A percentile compares a stretch with the other conserved stretches of the same genome.
Conservation (phyloP, 2,888 invertebrate species). For the Geophilus truncorum region DNA sequence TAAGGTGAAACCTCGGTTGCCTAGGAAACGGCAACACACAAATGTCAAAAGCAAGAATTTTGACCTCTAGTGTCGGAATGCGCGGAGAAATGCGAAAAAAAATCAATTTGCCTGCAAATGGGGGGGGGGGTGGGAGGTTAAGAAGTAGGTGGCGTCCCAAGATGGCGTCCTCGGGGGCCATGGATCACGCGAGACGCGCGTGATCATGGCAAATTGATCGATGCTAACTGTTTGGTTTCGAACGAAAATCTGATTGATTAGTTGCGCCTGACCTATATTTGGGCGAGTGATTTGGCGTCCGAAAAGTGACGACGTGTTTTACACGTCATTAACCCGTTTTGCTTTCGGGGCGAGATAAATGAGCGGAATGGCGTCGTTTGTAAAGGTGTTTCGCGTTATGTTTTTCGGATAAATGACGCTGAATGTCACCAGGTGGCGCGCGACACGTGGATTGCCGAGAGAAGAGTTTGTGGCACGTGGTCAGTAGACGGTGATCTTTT, state of each 20-base stretch:
- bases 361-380: not conserved
- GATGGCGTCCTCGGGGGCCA: constrained; percentile 19
- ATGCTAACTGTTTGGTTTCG: constrained; percentile 10
- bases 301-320: constrained; percentile 1
- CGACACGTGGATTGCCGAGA: not conserved
- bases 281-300: not conserved
- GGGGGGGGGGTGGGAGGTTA: not conserved
- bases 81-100: not conserved
- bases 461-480: too few species aligned
- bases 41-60: not conserved
- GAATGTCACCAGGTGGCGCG: too few species aligned
- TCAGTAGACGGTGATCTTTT: too few species aligned
- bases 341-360: not conserved
- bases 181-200: constrained; percentile 17
- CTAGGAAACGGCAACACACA: not conserved
- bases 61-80: constrained; percentile 11
- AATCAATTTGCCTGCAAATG: not conserved
- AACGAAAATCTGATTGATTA: constrained; percentile 24
- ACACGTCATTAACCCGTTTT: constrained; percentile 3
- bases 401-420: too few species aligned
- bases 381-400: not conserved
- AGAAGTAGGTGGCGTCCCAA: not conserved
- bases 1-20: not conserved
- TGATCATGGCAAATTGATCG: constrained; percentile 24
- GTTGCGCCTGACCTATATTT: constrained; percentile 24